Conservation (phyloP, 2,888 invertebrate species). For the Melitaea athalia region DNA sequence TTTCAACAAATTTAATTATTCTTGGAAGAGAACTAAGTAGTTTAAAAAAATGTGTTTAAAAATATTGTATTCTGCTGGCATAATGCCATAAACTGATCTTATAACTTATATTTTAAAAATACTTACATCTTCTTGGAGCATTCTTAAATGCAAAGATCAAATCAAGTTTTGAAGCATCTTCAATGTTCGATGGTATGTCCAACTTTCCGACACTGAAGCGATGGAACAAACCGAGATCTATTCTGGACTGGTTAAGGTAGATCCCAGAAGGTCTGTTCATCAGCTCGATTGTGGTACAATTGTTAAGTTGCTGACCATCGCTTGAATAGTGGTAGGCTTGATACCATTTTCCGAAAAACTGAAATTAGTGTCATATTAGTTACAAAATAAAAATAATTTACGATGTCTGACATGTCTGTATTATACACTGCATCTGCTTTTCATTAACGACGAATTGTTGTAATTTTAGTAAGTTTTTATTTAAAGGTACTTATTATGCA, state of each 20-base stretch:
- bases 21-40: too few species aligned
- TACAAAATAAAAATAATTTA: too few species aligned
- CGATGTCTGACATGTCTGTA: too few species aligned
- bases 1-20: too few species aligned
- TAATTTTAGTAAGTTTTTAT: too few species aligned
- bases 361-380: slow-evolving; percentile 29
- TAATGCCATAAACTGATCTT: too few species aligned
- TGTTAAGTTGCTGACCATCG: slow-evolving; percentile 58
- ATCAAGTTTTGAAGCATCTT: slow-evolving; percentile 55
- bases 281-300: slow-evolving; percentile 63
- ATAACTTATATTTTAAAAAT: not conserved
- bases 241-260: slow-evolving; percentile 63
- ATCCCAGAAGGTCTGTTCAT: slow-evolving; percentile 54
- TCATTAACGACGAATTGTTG: too few species aligned
- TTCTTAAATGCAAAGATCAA: slow-evolving; percentile 57
- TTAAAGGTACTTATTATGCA: too few species aligned
- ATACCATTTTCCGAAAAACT: slow-evolving; percentile 72
- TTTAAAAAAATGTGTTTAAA: too few species aligned
- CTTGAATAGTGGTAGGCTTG: slow-evolving; percentile 67
- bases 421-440: too few species aligned
- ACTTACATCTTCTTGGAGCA: slow-evolving; percentile 66
- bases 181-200: slow-evolving; percentile 50
- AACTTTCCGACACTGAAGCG: slow-evolving; percentile 58
- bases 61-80: too few species aligned
- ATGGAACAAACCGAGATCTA: slow-evolving; percentile 65